phyloP scores from a whole-genome alignment of 2,113 vertebrate genomes.

The Taxidea taxus region DNA sequence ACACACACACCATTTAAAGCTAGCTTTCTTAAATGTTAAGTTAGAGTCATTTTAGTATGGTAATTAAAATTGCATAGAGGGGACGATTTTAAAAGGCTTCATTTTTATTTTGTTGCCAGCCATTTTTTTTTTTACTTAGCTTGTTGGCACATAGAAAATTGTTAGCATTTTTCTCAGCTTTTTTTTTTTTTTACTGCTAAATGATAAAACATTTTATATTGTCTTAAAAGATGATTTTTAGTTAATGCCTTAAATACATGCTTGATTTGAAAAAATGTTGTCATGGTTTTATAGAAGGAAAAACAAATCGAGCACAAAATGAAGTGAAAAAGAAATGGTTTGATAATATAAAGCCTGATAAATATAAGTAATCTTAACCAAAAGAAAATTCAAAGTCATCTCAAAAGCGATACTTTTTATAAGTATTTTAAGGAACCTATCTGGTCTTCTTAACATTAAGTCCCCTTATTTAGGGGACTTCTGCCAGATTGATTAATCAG shows the following conservation, averaged over 20 bases:
- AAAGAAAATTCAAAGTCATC: background rate
- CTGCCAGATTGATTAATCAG: background rate
- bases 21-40: conserved; percentile 5
- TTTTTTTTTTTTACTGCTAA: background rate
- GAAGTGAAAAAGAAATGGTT: background rate
- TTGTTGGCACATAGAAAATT: background rate
- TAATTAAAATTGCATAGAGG: conserved; percentile 43
- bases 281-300: background rate
- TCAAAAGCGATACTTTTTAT: background rate
- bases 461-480: background rate
- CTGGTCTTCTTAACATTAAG: background rate
- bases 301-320: background rate
- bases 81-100: background rate
- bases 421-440: background rate
- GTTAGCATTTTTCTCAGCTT: conserved; percentile 17
- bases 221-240: conserved; percentile 8
- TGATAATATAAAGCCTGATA: background rate
- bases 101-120: conserved; percentile 15
- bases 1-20: background rate
- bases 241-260: background rate
- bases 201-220: conserved; percentile 26
- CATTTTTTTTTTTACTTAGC: background rate
- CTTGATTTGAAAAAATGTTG: conserved; percentile 15
- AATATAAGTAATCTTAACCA: background rate
- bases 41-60: background rate